Evolutionary conservation across 2,888 invertebrate genomes (phyloP).

Genomic region (Watsonalla binaria): DNA sequence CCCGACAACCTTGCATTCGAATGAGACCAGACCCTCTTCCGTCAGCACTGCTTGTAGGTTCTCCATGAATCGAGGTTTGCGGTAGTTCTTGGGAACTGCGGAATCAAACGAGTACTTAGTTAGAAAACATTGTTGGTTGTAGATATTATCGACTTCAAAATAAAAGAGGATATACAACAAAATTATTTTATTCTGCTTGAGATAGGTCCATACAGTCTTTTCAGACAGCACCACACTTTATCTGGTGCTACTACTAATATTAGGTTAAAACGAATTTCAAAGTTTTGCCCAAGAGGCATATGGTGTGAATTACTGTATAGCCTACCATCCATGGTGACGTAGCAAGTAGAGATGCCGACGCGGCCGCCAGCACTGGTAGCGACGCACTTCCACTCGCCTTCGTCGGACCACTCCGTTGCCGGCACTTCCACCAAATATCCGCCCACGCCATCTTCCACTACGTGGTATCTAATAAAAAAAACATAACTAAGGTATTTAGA

Average conservation of each 20-base stretch:
- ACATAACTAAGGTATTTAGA: no score
- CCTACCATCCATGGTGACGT: constrained; percentile 88
- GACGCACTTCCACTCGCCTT: constrained; percentile 94
- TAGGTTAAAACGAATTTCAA: no score
- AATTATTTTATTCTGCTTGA: no score
- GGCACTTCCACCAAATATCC: constrained; percentile 87
- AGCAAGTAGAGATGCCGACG: constrained; percentile 86
- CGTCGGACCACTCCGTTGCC: constrained; percentile 87
- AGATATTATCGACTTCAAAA: no score
- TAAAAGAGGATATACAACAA: no score
- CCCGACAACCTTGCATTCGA: constrained; percentile 95
- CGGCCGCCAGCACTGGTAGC: constrained; percentile 87
- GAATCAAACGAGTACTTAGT: constrained; percentile 13
- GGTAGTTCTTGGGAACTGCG: constrained; percentile 93
- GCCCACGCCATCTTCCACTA: constrained; percentile 90
- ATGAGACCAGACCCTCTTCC: constrained; percentile 94
- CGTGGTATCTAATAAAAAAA: constrained; percentile 76
- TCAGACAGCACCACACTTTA: no score
- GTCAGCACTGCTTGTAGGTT: constrained; percentile 92
- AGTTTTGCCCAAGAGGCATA: no score
- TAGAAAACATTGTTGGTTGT: not conserved
- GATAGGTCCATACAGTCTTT: no score
- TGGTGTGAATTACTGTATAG: not conserved
- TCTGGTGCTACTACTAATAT: no score
- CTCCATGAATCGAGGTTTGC: constrained; percentile 94